A percentile compares a stretch with the other conserved stretches of the same genome.
These are phyloP conservation scores for Andrena flavipes DNA, from an alignment of 2,888 invertebrate species.

Conservation along the genomic window DNA sequence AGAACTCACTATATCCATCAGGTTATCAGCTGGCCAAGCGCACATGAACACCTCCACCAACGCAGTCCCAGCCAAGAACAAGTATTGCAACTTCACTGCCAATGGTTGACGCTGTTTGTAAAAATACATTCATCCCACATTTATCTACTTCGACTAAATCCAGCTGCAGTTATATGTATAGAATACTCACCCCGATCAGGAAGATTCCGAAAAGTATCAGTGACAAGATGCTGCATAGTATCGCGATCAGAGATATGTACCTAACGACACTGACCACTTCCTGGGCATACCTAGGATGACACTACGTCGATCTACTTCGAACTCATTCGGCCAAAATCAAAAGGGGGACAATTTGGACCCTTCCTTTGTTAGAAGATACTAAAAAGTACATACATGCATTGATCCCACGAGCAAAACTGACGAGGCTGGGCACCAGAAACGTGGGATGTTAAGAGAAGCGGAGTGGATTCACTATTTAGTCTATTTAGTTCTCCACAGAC, in stretches of 20 bases:
- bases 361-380: too few relatives aligned
- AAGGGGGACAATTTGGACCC: not conserved
- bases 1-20: conserved; percentile 64
- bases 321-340: not conserved
- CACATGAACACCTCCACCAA: conserved; percentile 71
- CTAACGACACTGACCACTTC: not conserved
- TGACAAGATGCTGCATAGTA: not conserved
- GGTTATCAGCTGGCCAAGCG: conserved; percentile 74
- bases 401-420: too few relatives aligned
- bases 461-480: too few relatives aligned
- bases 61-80: conserved; percentile 63
- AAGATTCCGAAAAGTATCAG: not conserved
- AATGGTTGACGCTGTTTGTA: conserved; percentile 60
- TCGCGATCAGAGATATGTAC: conserved; percentile 12
- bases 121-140: not conserved
- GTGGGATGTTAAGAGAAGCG: too few relatives aligned
- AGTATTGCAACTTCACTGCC: conserved; percentile 64
- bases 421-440: too few relatives aligned
- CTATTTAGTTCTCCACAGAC: too few relatives aligned
- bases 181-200: not conserved
- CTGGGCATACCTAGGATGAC: conserved; percentile 4
- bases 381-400: too few relatives aligned
- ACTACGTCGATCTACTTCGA: not conserved
- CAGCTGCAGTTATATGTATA: not conserved
- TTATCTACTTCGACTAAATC: not conserved